A percentile compares a stretch with the other conserved stretches of the same genome.
Conservation (phyloP, 2,797 vertebrate species). For the Eulemur rubriventer region DNA sequence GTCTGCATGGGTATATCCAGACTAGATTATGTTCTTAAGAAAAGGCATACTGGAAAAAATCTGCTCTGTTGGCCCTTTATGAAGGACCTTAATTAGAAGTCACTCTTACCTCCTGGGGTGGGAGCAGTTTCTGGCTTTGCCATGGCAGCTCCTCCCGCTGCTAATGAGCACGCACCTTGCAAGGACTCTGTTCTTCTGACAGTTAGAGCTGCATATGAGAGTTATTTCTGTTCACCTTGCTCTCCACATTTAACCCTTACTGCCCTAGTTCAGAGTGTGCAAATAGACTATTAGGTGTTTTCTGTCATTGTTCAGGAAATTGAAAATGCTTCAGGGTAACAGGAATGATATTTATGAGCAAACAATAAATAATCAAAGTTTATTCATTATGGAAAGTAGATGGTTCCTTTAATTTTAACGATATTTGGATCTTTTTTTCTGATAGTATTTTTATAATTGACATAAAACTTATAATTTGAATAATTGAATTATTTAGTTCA, state of each 20-base stretch:
- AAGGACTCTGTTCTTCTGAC: neutral
- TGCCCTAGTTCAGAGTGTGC: slow-evolving; percentile 41
- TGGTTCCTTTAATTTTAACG: slow-evolving; percentile 44
- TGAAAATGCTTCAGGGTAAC: slow-evolving; percentile 12
- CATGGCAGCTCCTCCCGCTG: slow-evolving; percentile 40
- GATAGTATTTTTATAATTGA: slow-evolving; percentile 59
- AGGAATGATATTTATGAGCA: slow-evolving; percentile 20
- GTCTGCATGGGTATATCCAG: neutral
- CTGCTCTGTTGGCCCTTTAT: slow-evolving; percentile 48
- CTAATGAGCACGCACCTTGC: slow-evolving; percentile 64
- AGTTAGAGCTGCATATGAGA: slow-evolving; percentile 50
- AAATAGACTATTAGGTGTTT: neutral
- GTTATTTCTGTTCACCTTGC: slow-evolving; percentile 60
- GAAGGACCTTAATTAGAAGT: slow-evolving; percentile 61
- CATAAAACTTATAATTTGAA: slow-evolving; percentile 73
- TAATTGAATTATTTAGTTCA: slow-evolving; percentile 73
- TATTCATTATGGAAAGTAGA: slow-evolving; percentile 34
- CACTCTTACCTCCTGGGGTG: slow-evolving; percentile 52
- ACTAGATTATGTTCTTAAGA: slow-evolving; percentile 33
- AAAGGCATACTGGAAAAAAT: slow-evolving; percentile 47
- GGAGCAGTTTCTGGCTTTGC: slow-evolving; percentile 46
- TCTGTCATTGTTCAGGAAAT: slow-evolving; percentile 7
- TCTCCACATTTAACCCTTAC: slow-evolving; percentile 57
- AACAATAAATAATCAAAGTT: slow-evolving; percentile 8
- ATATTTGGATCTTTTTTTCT: slow-evolving; percentile 44